Base-by-base conservation (phyloP, 2,888 invertebrate genomes). In the Drosophila ustulata region DNA sequence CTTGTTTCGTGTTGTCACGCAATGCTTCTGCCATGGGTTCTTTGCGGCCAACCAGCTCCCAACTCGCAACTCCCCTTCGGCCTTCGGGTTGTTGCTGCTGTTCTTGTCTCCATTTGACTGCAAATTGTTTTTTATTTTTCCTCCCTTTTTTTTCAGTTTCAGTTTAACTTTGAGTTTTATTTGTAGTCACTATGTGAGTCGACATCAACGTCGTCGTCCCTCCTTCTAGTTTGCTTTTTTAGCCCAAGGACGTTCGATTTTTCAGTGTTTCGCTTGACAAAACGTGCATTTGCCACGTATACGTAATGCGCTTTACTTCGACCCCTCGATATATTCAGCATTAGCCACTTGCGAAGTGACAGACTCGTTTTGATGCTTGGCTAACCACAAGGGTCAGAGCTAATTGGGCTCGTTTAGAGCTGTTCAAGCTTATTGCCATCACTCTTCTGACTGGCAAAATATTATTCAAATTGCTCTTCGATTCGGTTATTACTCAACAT, bases 221-320 rank as follows among this genome's bases (percentile, higher is more conserved):
- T 32, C 13, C 13, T 41, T 7, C 23, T 26, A 8, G 32, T 53
- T 51, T 8, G 43, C 47, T 64, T 68, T 78, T 76, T 34, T 71
- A 63, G 71, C 79, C 71, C 86, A 86, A 86, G 89, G 86, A 89
- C 82, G 69, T 89, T 86, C 89, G 84, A 89, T 89, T 87, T 87
- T 81, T 69, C 55, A n/a, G 57, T 66, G 58, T 53, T 46, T 46
- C 45, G 55, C 64, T 75, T 87, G 70, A 75, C 86, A 86, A 77
- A 67, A 70, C 66, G 56, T 82, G 65, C 69, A 66, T 69, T 66
- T 71, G 63, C 43, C 57, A 64, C 62, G 67, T 64, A 50, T 70
- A 67, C 78, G 61, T 69, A 68, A 71, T 69, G 64, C 39, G 43
- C 39, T 47, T 46, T 46, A 13, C 39, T 3, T 39, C 11, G 6